Conservation (phyloP, 2,113 vertebrate species). For the Calyptomena viridis region DNA sequence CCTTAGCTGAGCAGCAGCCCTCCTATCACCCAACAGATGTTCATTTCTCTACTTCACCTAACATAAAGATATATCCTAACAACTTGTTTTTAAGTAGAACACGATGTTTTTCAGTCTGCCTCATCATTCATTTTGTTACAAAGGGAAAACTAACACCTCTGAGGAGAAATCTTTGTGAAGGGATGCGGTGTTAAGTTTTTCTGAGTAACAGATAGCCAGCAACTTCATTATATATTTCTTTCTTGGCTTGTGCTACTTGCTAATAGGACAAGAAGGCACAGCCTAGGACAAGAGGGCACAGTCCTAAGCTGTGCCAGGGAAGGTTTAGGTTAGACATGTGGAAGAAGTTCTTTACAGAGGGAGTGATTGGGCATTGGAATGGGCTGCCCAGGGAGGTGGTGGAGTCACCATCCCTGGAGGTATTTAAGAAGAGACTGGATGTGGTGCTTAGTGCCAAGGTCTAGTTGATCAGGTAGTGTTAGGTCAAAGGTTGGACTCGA, state of each 20-base stretch:
- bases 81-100: neutral
- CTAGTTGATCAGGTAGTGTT: too few relatives aligned
- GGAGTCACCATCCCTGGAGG: too few relatives aligned
- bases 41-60: neutral
- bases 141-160: neutral
- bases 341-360: too few relatives aligned
- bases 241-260: neutral
- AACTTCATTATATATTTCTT: neutral
- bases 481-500: too few relatives aligned
- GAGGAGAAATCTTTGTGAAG: neutral
- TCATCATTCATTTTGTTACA: neutral
- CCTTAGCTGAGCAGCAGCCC: neutral
- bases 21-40: neutral
- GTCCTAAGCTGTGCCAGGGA: too few relatives aligned
- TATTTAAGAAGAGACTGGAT: too few relatives aligned
- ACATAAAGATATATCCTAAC: neutral
- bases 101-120: neutral
- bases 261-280: neutral
- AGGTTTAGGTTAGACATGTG: too few relatives aligned
- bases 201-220: neutral
- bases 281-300: too few relatives aligned
- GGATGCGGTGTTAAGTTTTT: neutral
- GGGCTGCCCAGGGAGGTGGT: too few relatives aligned
- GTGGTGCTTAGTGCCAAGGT: too few relatives aligned
- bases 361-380: too few relatives aligned